A percentile compares a stretch with the other conserved stretches of the same genome.
phyloP scores from a whole-genome alignment of 1,140 invertebrate genomes.

The Saccostrea cuccullata region DNA sequence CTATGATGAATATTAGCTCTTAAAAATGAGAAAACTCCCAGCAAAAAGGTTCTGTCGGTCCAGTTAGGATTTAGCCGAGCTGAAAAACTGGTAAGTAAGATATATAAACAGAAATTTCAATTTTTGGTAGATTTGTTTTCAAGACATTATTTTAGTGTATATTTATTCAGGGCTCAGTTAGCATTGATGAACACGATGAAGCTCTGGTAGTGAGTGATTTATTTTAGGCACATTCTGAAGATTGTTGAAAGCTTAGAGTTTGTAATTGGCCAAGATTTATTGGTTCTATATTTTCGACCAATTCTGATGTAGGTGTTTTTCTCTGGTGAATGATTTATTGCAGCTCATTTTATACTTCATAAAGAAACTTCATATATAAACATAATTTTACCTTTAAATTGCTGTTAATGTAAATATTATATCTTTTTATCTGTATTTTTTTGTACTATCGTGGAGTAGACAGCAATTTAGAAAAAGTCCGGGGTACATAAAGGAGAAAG shows the following conservation, averaged over 20 bases:
- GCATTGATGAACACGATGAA: not conserved
- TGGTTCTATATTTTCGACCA: not conserved
- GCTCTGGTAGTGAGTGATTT: not conserved
- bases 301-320: conserved; percentile 7
- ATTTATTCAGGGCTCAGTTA: not conserved
- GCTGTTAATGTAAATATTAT: conserved; percentile 3
- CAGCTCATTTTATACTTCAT: not conserved
- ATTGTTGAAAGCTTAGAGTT: conserved; percentile 17
- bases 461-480: conserved; percentile 6
- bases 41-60: not conserved
- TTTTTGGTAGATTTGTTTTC: conserved; percentile 13
- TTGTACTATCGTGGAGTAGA: not conserved
- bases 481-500: not conserved
- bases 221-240: conserved; percentile 3
- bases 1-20: conserved; percentile 10
- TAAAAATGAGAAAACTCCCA: conserved; percentile 12
- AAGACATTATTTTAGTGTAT: not conserved
- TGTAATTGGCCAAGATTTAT: conserved; percentile 9
- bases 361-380: not conserved
- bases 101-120: not conserved
- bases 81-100: not conserved
- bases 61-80: not conserved
- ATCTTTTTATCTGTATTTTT: not conserved
- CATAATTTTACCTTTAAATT: not conserved
- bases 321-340: conserved; percentile 2